Base-by-base conservation (phyloP, 1,140 invertebrate species). In the Dolichoris vasculosae region DNA sequence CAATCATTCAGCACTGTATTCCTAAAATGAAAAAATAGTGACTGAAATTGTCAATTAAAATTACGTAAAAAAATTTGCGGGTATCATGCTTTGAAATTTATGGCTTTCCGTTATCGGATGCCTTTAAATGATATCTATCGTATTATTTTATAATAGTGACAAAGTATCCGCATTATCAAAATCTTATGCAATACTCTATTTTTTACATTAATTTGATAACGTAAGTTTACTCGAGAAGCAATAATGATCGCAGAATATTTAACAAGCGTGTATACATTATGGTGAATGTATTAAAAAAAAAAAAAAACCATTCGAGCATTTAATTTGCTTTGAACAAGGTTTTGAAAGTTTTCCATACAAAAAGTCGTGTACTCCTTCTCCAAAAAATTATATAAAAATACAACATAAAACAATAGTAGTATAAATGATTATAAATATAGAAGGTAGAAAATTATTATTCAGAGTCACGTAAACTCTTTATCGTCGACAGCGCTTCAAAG, bases 341-440 rank as follows among this genome's bases (percentile, higher is more conserved):
- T 84, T 85, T 75, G 20, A 26, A 71, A 80, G 40, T 80, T 71
- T 69, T 67, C 32, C n/a, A 32, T 84, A 79, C 76, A 84, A 84
- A 84, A 83, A 51, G 63, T 73, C 81, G 48, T 59, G 38, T 69
- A 48, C 9, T 43, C 40, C 63, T 67, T 55, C 46, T 40, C 59
- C 63, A 43, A 77, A 48, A 79, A 80, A 69, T 43, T 80, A 64
- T 84, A 73, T 85, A 79, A 80, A 85, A 71, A 71, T 76, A 69
- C 59, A 75, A 63, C 64, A 59, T 46, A 80, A 75, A 46, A 69
- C 8, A 35, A 17, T 32, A 69, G 32, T 79, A 78, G 23, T 73
- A 81, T 26, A 77, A 78, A 23, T 63, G 26, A 78, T 79, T 82
- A 51, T 80, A 85, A 80, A n/a, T 82, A 80, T 87, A 81, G 78